phyloP scores from a whole-genome alignment of 2,888 invertebrate genomes.

The Sepioteuthis lessoniana region DNA sequence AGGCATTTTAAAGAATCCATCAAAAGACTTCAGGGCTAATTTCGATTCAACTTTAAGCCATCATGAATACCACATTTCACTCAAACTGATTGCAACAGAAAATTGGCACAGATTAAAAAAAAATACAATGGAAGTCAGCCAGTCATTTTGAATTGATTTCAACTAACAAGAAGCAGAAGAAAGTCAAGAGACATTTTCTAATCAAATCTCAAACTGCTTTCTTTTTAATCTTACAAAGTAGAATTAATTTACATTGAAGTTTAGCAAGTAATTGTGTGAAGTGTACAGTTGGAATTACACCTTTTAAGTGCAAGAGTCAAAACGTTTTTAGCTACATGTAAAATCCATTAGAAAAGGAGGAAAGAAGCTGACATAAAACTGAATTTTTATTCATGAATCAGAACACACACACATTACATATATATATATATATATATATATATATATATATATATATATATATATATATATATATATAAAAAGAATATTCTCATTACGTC shows the following conservation, averaged over 20 bases:
- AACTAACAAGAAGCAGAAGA: not conserved
- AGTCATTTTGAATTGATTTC: constrained; percentile 23
- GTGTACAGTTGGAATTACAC: not conserved
- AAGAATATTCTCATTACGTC: not conserved
- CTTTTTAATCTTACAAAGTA: constrained; percentile 10
- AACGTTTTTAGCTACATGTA: not conserved
- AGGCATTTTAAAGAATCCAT: not conserved
- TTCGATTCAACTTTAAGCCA: constrained; percentile 7
- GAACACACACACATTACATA: no score
- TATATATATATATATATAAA: no score
- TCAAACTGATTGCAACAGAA: not conserved
- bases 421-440: no score
- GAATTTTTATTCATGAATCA: not conserved
- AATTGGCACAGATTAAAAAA: not conserved
- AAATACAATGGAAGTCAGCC: not conserved
- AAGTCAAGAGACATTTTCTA: not conserved
- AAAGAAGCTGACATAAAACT: not conserved
- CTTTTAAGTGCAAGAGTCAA: not conserved
- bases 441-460: no score
- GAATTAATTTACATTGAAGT: constrained; percentile 9
- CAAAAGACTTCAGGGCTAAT: not conserved
- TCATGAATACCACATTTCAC: not conserved
- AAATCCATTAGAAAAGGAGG: not conserved
- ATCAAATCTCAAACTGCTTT: not conserved
- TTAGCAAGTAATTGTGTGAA: not conserved